Conservation (phyloP, 2,113 vertebrate genomes). For the Xenus cinereus region DNA sequence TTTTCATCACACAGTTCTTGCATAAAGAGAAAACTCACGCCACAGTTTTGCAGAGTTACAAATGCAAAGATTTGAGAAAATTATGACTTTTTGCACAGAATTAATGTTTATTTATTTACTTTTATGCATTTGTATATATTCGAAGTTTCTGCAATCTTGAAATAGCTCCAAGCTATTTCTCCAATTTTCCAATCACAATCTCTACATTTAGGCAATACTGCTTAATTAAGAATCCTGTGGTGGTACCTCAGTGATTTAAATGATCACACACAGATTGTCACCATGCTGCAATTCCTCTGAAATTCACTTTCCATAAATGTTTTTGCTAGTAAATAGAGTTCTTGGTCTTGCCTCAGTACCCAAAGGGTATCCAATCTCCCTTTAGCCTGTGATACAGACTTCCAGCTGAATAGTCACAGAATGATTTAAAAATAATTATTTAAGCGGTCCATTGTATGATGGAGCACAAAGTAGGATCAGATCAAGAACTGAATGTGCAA, state of each 20-base stretch:
- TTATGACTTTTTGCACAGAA: not conserved
- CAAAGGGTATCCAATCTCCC: not conserved
- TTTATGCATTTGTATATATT: not conserved
- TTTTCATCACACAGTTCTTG: not conserved
- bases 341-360: not conserved
- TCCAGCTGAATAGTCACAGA: not conserved
- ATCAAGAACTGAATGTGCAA: not conserved
- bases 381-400: not conserved
- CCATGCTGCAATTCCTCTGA: not conserved
- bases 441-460: not conserved
- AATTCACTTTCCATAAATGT: not conserved
- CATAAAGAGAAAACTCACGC: not conserved
- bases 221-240: not conserved
- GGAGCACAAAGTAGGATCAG: not conserved
- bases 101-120: not conserved
- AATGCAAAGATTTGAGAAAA: not conserved
- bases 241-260: not conserved
- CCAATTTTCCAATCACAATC: not conserved
- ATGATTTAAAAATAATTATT: constrained; percentile 1
- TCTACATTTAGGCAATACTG: not conserved
- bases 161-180: not conserved
- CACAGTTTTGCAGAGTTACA: not conserved
- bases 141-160: not conserved
- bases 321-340: not conserved
- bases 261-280: not conserved